Conservation (phyloP, 2,797 vertebrate genomes). For the Alosa sapidissima region DNA sequence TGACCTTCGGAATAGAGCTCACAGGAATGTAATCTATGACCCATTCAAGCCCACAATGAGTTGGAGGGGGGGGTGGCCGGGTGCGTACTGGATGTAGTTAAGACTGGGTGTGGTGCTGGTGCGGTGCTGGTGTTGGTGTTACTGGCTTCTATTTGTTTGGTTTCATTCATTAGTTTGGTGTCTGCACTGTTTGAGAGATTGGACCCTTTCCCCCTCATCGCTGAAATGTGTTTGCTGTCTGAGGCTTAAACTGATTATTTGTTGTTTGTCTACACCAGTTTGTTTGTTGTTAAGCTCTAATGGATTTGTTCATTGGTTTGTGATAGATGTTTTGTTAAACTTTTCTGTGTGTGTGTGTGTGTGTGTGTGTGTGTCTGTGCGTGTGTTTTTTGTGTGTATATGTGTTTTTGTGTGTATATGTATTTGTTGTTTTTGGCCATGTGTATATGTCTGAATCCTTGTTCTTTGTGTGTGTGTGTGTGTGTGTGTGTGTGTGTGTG, state of each 20-base stretch:
- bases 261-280: background rate
- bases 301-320: constrained; percentile 3
- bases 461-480: background rate
- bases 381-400: background rate
- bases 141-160: background rate
- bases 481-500: background rate
- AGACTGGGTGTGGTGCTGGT: background rate
- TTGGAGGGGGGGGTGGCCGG: background rate
- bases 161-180: background rate
- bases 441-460: constrained; percentile 32
- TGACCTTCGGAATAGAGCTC: background rate
- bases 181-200: background rate
- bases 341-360: background rate
- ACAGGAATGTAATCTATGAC: background rate
- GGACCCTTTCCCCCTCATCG: background rate
- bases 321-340: background rate
- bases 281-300: background rate
- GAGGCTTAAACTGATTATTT: background rate
- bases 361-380: background rate
- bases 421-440: background rate
- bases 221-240: background rate
- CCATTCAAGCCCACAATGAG: background rate
- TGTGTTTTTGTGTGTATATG: background rate
- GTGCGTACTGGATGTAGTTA: too few relatives aligned
- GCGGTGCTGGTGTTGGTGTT: background rate